phyloP scores from a whole-genome alignment of 2,888 invertebrate genomes.

The Altica lythri region DNA sequence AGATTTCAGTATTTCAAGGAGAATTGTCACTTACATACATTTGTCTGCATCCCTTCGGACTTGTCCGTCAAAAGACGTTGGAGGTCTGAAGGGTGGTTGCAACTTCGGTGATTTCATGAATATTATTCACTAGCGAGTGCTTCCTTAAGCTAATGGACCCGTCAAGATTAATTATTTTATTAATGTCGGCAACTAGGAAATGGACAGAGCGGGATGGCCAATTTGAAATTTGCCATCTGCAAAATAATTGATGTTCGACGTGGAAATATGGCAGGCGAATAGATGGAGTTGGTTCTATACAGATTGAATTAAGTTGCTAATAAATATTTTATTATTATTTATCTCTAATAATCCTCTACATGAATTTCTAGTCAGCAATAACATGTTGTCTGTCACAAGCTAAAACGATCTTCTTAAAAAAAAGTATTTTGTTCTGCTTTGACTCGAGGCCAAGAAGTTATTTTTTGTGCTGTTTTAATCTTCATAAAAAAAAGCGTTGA shows the following conservation, averaged over 20 bases:
- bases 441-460: too few species aligned
- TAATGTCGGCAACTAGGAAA: slow-evolving; percentile 13
- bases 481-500: too few species aligned
- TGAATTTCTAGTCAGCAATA: too few species aligned
- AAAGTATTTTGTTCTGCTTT: too few species aligned
- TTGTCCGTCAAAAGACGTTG: slow-evolving; percentile 11
- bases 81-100: slow-evolving; percentile 5
- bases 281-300: too few species aligned
- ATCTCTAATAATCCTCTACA: too few species aligned
- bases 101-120: slow-evolving; percentile 18
- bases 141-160: slow-evolving; percentile 15
- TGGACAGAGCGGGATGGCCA: slow-evolving; percentile 13
- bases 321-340: too few species aligned
- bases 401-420: too few species aligned
- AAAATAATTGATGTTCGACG: slow-evolving; percentile 19
- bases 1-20: neutral
- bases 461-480: too few species aligned
- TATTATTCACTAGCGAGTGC: slow-evolving; percentile 12
- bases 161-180: slow-evolving; percentile 23
- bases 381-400: too few species aligned
- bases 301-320: too few species aligned
- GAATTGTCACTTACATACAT: neutral
- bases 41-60: slow-evolving; percentile 1
- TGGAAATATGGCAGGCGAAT: too few species aligned
- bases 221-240: slow-evolving; percentile 15